Evolutionary conservation across 2,888 invertebrate species (phyloP), one percentile per base, ranked within the genome.

Genomic region (Lissocephala sabroskyi): DNA sequence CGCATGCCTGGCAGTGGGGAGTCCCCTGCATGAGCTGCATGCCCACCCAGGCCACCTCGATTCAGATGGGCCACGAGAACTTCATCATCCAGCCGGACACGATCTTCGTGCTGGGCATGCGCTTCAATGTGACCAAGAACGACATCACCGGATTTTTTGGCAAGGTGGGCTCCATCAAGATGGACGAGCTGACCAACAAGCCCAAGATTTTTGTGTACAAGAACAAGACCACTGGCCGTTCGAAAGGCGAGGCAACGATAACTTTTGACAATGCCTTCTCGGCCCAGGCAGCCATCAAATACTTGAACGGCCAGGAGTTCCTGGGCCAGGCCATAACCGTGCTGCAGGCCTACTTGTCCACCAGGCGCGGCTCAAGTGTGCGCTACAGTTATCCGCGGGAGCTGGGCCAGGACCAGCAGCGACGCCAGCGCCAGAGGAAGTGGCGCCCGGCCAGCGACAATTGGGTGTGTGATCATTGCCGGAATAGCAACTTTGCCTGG

Each of bases 201-300:
- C 75, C 75, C 1, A 74, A 58, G 48, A 77, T 71, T 16, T 71
- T 77, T 28, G 78, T 70, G 17, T 71, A 71, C 41, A 71, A 71
- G 28, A 61, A 71, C 11, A 71, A 59, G 56, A 26, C 52, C 32
- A 68, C 77, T 3, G 65, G 75, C 7, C 65, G 61, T 10, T 71
- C 78, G 2, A 77, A 61, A 28, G 71, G 71, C 4, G 60, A 74
- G 46, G 78, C 75, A 16, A 77, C 71, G 23, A 63, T 77, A 1
- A 77, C 75, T 16, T 71, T 59, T 23, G 56, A 47, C 0, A 58
- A 41, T 11, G 49, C 61, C 1, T 56, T 48, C 28, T 50, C 57
- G n/a, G 70, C 71, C 4, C 75, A 77, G 28, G 49, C 51, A 28
- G 71, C 71, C 2, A 63, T 71, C 1, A 40, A 41, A 3, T 52